Conservation (phyloP, 2,113 vertebrate species). For the Eulemur rufifrons region DNA sequence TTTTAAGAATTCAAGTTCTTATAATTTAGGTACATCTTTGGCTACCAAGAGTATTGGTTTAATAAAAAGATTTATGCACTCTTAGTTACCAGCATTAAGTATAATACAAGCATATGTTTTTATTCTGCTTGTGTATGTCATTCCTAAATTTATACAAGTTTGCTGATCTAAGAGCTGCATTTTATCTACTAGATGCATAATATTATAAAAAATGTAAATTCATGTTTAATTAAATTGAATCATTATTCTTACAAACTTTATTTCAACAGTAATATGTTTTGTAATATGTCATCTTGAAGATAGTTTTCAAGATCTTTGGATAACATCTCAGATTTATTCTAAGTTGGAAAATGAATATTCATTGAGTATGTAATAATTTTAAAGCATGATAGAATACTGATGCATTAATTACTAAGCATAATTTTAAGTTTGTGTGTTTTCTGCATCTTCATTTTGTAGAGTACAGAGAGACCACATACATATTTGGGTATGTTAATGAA, state of each 20-base stretch:
- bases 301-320: not conserved
- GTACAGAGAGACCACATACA: not conserved
- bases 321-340: not conserved
- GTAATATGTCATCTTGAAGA: not conserved
- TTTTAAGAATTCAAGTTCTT: not conserved
- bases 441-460: not conserved
- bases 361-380: not conserved
- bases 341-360: not conserved
- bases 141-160: not conserved
- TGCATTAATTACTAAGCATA: not conserved
- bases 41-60: not conserved
- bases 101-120: not conserved
- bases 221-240: not conserved
- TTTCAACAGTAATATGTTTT: not conserved
- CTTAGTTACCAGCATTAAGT: not conserved
- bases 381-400: not conserved
- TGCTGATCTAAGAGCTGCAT: not conserved
- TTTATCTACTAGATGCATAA: not conserved
- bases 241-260: not conserved
- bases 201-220: not conserved
- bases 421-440: not conserved
- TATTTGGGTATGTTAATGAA: not conserved
- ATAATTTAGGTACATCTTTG: not conserved
- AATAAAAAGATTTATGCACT: not conserved
- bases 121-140: not conserved